phyloP scores from a whole-genome alignment of 2,888 invertebrate genomes.

The Ashinkailepas kermadecensis region DNA sequence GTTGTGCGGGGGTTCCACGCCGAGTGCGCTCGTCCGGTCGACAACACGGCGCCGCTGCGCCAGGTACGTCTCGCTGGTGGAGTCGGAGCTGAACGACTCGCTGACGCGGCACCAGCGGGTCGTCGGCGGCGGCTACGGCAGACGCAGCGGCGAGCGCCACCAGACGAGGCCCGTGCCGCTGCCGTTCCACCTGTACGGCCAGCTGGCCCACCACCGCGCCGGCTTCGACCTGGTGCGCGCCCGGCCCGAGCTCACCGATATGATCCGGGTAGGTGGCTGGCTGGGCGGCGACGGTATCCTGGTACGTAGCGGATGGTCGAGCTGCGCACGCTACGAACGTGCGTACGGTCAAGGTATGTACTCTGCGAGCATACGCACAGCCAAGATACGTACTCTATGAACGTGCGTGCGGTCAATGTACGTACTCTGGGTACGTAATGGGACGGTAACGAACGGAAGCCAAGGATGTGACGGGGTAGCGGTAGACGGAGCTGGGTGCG shows the following conservation, averaged over 20 bases:
- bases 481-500: too few relatives aligned
- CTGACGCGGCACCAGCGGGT: slow-evolving; percentile 73
- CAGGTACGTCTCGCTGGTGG: slow-evolving; percentile 79
- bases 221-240: slow-evolving; percentile 39
- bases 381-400: too few relatives aligned
- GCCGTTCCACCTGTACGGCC: slow-evolving; percentile 75
- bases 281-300: background rate
- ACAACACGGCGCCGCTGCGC: slow-evolving; percentile 30
- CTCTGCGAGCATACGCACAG: too few relatives aligned
- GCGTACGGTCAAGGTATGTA: too few relatives aligned
- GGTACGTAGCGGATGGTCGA: too few relatives aligned
- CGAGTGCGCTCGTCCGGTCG: too few relatives aligned
- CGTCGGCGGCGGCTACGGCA: slow-evolving; percentile 53
- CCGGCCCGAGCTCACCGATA: slow-evolving; percentile 40
- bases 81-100: slow-evolving; percentile 78
- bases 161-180: slow-evolving; percentile 44
- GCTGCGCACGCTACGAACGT: too few relatives aligned
- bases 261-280: slow-evolving; percentile 28
- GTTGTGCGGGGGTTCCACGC: too few relatives aligned
- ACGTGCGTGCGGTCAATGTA: too few relatives aligned
- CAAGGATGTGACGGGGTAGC: too few relatives aligned
- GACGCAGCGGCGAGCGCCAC: slow-evolving; percentile 50
- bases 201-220: slow-evolving; percentile 61
- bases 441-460: too few relatives aligned
- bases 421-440: too few relatives aligned